Evolutionary conservation across 2,797 vertebrate genomes (phyloP).

Genomic region (Onychomys leucogaster): DNA sequence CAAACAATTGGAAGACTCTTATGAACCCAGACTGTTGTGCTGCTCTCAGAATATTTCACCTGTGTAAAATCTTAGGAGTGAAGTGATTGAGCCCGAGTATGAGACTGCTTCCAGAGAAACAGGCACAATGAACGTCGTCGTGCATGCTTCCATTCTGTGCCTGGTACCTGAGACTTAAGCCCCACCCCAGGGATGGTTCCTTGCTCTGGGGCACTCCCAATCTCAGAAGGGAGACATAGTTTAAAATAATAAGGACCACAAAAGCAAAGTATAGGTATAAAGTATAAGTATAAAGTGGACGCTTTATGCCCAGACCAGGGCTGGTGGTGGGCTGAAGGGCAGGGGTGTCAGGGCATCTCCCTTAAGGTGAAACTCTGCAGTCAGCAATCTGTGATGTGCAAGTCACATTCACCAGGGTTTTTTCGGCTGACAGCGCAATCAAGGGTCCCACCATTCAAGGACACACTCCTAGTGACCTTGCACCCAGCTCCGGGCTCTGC

Average conservation of each 20-base stretch:
- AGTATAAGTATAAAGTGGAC: background rate
- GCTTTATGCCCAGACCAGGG: accelerated
- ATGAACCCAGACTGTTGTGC: background rate
- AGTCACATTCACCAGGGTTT: background rate
- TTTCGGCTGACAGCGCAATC: background rate
- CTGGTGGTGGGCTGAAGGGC: background rate
- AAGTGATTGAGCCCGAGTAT: background rate
- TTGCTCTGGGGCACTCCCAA: accelerated
- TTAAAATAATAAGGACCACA: background rate
- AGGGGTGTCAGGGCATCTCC: background rate
- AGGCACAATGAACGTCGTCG: background rate
- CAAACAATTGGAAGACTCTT: background rate
- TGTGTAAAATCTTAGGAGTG: background rate
- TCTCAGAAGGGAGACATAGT: accelerated
- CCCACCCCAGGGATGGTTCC: background rate
- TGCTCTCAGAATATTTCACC: conserved; percentile 50
- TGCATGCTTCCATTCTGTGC: accelerated
- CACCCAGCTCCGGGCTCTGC: no score
- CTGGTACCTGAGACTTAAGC: background rate
- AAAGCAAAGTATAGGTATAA: background rate
- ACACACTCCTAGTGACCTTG: no score
- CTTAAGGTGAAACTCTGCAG: background rate
- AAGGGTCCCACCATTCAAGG: background rate
- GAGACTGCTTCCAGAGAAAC: background rate
- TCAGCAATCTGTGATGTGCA: background rate